Evolutionary conservation across 2,797 vertebrate species (phyloP), one percentile per base, ranked within the genome.

Genomic region (Chaetodon trifasciatus): DNA sequence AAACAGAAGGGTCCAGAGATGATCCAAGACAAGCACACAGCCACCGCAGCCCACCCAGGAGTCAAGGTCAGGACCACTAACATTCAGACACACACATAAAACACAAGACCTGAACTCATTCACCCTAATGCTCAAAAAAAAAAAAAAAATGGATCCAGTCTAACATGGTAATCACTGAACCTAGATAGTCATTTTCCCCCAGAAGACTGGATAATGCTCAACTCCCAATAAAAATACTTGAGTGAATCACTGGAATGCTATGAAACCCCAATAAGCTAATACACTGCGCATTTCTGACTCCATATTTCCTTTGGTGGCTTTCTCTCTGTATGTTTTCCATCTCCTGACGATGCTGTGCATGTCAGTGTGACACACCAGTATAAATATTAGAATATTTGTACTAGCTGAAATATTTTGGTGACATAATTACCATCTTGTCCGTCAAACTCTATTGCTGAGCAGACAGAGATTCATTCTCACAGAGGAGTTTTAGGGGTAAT

Each of bases 1-100:
- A 88, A 93, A 93, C 91, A 92, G 78, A 90, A 84, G 76, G 78
- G 83, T 88, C 84, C 90, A 83, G 74, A 83, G 85, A 93, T 62
- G 85, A 74, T 91, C 89, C 92, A 92, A 93, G 74, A 90, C 86
- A 91, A 93, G 88, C 91, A 89, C 79, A 74, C 79, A 77, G 86
- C 84, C 88, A 87, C 85, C 24, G 65, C 74, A 76, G 92, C 92
- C 93, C 93, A 94, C 92, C 93, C 93, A 93, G 88, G 81, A 92
- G 88, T 80, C 88, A 78, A 86, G 91, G 88, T 91, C 91, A 91
- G 80, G 78, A 77, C 82, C 71, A 42, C 75, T 86, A 78, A 89
- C 84, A 79, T 87, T 81, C 86, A 66, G 21, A 86, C 79, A 76
- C 83, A 83, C 47, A 62, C 32, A 56, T 17, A 39, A 63, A 28